These are phyloP conservation scores for Scaptomyza cyrtandrae DNA, from an alignment of 2,888 invertebrate species.

Conservation along the genomic window DNA sequence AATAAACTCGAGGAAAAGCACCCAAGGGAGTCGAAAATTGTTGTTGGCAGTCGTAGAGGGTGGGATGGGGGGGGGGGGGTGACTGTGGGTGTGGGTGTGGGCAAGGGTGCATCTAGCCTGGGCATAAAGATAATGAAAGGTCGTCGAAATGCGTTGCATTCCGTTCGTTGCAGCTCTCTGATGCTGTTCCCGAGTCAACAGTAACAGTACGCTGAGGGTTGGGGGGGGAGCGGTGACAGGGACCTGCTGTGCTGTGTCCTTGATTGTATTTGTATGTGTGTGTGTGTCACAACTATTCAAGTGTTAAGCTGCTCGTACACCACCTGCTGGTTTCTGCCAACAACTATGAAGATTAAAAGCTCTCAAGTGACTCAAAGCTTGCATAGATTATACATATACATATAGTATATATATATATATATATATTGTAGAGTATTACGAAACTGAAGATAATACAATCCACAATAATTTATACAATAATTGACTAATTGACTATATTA, in stretches of 20 bases:
- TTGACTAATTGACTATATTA: no score
- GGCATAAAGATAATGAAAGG: conserved; percentile 75
- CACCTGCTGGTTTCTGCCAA: conserved; percentile 23
- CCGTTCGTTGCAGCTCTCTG: conserved; percentile 32
- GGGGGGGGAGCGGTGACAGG: not conserved
- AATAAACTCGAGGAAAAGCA: conserved; percentile 59
- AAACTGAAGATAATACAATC: no score
- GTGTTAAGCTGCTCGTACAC: conserved; percentile 42
- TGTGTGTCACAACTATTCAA: conserved; percentile 56
- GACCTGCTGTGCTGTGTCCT: conserved; percentile 6
- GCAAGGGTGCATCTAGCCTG: not conserved
- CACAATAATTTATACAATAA: no score
- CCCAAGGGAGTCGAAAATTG: conserved; percentile 41
- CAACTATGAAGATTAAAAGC: conserved; percentile 30
- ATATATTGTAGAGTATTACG: no score
- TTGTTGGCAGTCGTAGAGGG: no score
- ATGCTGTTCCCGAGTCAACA: conserved; percentile 33
- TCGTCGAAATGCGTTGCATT: conserved; percentile 76
- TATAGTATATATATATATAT: no score
- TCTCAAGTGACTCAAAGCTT: conserved; percentile 14
- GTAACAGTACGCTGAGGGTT: no score
- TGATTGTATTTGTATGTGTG: conserved; percentile 1
- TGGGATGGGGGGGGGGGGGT: no score
- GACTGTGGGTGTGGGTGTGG: no score
- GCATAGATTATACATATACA: not conserved